phyloP scores from a whole-genome alignment of 2,888 invertebrate species.

The Carcina quercana region DNA sequence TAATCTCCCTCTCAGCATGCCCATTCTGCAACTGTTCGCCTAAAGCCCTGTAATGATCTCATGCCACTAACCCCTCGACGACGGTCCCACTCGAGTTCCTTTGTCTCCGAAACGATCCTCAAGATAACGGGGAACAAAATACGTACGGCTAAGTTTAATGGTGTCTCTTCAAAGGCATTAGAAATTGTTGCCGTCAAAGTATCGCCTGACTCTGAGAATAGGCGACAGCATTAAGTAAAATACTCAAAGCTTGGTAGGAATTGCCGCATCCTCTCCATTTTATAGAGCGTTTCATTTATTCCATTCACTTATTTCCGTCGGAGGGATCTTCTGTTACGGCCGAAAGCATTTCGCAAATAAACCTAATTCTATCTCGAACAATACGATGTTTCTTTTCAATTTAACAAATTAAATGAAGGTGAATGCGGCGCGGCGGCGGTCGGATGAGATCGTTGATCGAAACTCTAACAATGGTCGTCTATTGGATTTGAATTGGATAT shows the following conservation, averaged over 20 bases:
- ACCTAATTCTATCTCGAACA: constrained; percentile 62
- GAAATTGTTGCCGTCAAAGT: constrained; percentile 9
- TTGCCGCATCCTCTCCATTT: constrained; percentile 58
- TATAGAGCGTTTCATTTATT: constrained; percentile 66
- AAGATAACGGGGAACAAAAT: constrained; percentile 8
- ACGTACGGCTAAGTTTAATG: constrained; percentile 7
- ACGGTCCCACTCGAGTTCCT: constrained; percentile 9
- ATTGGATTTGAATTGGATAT: too few species aligned
- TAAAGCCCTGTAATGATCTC: constrained; percentile 27
- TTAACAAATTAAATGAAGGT: constrained; percentile 59
- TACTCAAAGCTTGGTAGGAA: constrained; percentile 41
- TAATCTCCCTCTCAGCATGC: constrained; percentile 26
- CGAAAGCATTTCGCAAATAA: constrained; percentile 63
- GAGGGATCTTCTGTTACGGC: constrained; percentile 61
- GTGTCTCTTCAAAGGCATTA: constrained; percentile 7
- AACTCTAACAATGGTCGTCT: constrained; percentile 6
- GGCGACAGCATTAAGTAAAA: constrained; percentile 23
- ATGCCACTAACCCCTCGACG: constrained; percentile 21
- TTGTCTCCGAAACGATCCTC: constrained; percentile 14
- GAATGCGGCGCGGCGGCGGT: constrained; percentile 5
- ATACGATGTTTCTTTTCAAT: constrained; percentile 69
- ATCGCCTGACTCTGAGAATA: constrained; percentile 5
- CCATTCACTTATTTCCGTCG: constrained; percentile 60
- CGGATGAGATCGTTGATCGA: constrained; percentile 9
- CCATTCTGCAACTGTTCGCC: constrained; percentile 25